Evolutionary conservation across 2,797 vertebrate species (phyloP).

Genomic region (Sparus aurata): DNA sequence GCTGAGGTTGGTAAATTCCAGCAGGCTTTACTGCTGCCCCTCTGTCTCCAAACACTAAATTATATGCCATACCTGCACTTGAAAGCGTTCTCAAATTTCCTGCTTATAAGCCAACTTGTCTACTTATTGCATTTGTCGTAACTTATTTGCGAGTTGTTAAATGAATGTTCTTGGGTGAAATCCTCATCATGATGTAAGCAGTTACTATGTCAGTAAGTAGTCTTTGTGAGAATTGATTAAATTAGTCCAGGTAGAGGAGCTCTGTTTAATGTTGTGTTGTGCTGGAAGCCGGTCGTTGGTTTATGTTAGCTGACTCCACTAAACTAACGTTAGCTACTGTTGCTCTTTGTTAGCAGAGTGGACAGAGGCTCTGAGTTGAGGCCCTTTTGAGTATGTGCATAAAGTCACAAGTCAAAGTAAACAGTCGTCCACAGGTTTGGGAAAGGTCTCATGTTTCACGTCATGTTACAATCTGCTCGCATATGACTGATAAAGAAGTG

Average conservation of each 20-base stretch:
- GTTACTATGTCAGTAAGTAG: background rate
- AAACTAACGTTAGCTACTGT: no score
- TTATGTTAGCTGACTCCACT: no score
- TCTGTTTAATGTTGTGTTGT: no score
- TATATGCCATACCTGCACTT: slow-evolving; percentile 12
- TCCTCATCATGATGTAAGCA: background rate
- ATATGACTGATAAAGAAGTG: no score
- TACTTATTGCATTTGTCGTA: background rate
- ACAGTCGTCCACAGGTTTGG: no score
- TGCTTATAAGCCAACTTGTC: slow-evolving; percentile 21
- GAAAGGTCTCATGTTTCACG: no score
- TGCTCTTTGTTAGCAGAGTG: no score
- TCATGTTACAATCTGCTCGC: no score
- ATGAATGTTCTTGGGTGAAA: background rate
- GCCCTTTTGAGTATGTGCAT: no score
- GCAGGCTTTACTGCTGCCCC: slow-evolving; percentile 12
- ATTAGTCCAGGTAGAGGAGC: background rate
- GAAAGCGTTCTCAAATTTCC: slow-evolving; percentile 36
- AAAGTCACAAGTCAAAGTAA: no score
- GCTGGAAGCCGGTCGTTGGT: no score
- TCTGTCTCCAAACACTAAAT: slow-evolving; percentile 20
- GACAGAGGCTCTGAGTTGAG: no score
- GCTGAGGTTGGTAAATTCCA: slow-evolving; percentile 35
- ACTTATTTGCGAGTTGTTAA: slow-evolving; percentile 16
- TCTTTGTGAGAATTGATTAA: background rate